Evolutionary conservation across 2,797 vertebrate genomes (phyloP).

Genomic region (Macropus fuliginosus): DNA sequence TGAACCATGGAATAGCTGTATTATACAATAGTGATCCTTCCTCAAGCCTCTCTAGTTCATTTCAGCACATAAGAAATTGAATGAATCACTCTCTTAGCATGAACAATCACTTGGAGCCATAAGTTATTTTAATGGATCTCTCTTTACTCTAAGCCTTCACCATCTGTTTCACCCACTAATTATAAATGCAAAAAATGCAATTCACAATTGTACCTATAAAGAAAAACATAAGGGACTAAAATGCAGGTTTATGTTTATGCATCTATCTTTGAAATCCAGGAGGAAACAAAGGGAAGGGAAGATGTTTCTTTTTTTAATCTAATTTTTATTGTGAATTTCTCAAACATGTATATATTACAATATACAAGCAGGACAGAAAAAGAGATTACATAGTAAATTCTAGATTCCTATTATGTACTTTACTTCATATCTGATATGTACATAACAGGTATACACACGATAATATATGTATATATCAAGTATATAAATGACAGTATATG

Average conservation of each 20-base stretch:
- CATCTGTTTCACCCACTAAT: conserved; percentile 81
- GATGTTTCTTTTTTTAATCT: background rate
- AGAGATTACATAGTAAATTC: background rate
- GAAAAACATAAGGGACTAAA: conserved; percentile 77
- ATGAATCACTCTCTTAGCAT: conserved; percentile 7
- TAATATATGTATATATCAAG: background rate
- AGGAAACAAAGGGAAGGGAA: conserved; percentile 57
- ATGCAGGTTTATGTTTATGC: conserved; percentile 77
- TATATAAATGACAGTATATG: too few species aligned
- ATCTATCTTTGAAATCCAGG: conserved; percentile 77
- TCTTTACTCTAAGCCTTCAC: conserved; percentile 75
- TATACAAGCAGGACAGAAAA: background rate
- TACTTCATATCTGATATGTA: background rate
- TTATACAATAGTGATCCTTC: background rate
- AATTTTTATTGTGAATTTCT: background rate
- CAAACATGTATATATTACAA: background rate
- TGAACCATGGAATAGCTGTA: background rate
- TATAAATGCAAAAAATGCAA: conserved; percentile 78
- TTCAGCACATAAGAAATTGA: conserved; percentile 28
- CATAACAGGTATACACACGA: background rate
- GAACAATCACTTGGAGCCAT: conserved; percentile 63
- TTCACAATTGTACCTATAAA: conserved; percentile 78
- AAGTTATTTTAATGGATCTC: conserved; percentile 78
- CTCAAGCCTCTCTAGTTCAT: background rate
- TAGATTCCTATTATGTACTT: background rate